phyloP scores from a whole-genome alignment of 2,113 vertebrate species.

The Choloepus hoffmanni region DNA sequence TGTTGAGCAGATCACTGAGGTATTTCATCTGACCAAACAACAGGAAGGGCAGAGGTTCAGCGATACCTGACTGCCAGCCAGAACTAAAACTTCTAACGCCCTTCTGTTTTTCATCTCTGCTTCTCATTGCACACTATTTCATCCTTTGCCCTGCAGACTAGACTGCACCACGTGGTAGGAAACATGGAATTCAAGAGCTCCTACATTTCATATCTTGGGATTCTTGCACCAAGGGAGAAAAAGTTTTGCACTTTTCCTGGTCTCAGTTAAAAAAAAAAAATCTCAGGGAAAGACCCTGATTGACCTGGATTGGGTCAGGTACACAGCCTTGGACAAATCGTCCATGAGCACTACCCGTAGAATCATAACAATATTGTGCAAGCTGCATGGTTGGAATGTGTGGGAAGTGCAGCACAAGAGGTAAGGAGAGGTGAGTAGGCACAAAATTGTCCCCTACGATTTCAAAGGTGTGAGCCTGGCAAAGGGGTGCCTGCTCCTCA shows the following conservation, averaged over 20 bases:
- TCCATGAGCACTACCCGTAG: fast-evolving
- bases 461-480: background rate
- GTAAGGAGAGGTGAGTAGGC: fast-evolving
- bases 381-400: background rate
- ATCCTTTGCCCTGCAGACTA: background rate
- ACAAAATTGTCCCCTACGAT: background rate
- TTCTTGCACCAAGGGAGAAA: background rate
- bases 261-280: background rate
- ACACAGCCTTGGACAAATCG: background rate
- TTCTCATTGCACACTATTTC: background rate
- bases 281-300: background rate
- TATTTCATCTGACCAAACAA: background rate
- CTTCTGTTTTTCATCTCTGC: background rate
- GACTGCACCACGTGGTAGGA: background rate
- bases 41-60: background rate
- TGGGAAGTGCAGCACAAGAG: background rate
- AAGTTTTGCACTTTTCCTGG: background rate
- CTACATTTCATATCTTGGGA: background rate
- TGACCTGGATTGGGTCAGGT: background rate
- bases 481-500: background rate
- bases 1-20: background rate
- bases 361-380: fast-evolving
- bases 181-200: background rate
- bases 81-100: background rate
- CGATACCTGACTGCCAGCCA: background rate